Percentiles rank a stretch among this genome's conserved stretches.
phyloP scores from a whole-genome alignment of 2,113 vertebrate species.

The Cephalopterus ornatus region DNA sequence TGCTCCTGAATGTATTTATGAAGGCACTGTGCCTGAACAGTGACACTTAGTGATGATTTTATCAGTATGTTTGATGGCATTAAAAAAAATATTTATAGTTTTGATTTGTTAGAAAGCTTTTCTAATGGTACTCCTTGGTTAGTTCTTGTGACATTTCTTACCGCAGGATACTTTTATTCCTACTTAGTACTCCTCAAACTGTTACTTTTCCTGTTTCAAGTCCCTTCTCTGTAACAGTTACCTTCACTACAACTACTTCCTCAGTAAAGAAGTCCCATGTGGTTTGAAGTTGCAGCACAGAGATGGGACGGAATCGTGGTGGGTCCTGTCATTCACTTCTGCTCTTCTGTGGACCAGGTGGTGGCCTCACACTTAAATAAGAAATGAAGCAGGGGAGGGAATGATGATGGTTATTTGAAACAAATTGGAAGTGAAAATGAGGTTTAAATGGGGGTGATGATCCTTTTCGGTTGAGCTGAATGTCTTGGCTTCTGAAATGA shows the following conservation, averaged over 20 bases:
- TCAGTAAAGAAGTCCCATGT: background rate
- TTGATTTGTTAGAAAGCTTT: background rate
- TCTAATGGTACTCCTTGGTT: background rate
- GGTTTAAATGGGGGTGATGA: background rate
- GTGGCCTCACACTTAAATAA: background rate
- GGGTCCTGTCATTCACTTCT: background rate
- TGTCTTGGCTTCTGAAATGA: background rate
- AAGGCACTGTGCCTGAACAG: background rate
- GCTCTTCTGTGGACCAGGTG: background rate
- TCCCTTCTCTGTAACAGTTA: background rate
- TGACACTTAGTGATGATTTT: background rate
- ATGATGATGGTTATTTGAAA: background rate
- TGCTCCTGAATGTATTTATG: background rate
- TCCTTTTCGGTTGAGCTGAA: background rate
- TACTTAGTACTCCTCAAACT: background rate
- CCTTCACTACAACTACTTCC: background rate
- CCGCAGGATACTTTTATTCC: background rate
- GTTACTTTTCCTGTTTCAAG: background rate
- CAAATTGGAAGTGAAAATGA: background rate
- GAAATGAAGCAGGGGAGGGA: background rate
- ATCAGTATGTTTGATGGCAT: background rate
- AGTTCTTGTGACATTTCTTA: background rate
- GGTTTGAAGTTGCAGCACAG: background rate
- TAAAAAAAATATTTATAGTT: background rate
- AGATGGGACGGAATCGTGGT: background rate